Conservation (phyloP, 2,797 vertebrate species). For the Microhierax caerulescens region DNA sequence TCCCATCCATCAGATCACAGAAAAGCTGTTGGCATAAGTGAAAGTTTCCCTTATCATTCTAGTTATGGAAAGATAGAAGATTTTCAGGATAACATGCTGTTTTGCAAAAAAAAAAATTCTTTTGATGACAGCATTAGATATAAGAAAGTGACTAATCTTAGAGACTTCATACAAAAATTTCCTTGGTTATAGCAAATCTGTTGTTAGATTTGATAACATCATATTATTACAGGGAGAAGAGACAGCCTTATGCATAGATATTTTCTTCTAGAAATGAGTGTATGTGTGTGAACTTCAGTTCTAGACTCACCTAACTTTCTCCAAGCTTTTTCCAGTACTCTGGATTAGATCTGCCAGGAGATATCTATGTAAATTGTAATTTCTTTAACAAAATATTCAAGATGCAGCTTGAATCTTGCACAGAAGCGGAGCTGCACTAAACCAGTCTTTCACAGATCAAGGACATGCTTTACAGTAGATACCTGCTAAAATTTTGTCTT, state of each 20-base stretch:
- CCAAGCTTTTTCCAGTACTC: neutral
- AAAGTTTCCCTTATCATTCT: neutral
- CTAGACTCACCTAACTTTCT: neutral
- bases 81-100: conserved; percentile 33
- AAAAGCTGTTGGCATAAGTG: neutral
- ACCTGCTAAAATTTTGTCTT: neutral
- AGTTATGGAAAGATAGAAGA: conserved; percentile 8
- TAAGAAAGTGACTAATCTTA: conserved; percentile 55
- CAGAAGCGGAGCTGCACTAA: neutral
- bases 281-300: neutral
- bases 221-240: conserved; percentile 45
- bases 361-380: neutral
- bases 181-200: conserved; percentile 35
- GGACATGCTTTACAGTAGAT: neutral
- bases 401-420: neutral
- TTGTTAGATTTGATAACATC: conserved; percentile 59
- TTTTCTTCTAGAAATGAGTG: neutral
- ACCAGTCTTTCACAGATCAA: neutral
- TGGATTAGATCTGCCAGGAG: neutral
- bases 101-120: conserved; percentile 51
- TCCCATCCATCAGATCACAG: conserved; percentile 14
- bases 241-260: conserved; percentile 1
- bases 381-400: neutral
- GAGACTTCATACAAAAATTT: conserved; percentile 22
- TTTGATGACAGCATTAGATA: conserved; percentile 20